phyloP scores from a whole-genome alignment of 1,140 invertebrate genomes.

The Orchesella cincta region DNA sequence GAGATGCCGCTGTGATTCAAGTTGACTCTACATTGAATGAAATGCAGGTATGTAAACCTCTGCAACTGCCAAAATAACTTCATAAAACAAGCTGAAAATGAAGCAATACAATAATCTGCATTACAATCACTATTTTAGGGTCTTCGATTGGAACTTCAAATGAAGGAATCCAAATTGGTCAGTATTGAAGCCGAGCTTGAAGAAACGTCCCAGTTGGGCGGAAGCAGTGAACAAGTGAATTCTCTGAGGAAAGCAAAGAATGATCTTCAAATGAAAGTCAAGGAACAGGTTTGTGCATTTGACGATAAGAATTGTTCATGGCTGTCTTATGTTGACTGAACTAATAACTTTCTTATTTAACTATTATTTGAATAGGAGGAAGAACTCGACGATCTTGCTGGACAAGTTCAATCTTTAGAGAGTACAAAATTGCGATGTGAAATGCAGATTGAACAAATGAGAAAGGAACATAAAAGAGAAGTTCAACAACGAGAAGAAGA shows the following conservation, averaged over 20 bases:
- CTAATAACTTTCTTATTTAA: slow-evolving; percentile 3
- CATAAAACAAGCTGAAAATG: background rate
- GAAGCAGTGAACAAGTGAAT: slow-evolving; percentile 83
- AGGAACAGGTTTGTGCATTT: slow-evolving; percentile 70
- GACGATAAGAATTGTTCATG: background rate
- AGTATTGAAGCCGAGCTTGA: slow-evolving; percentile 79
- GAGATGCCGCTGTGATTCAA: slow-evolving; percentile 58
- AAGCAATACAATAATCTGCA: slow-evolving; percentile 19
- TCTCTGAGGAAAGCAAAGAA: slow-evolving; percentile 78
- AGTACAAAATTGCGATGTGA: slow-evolving; percentile 86
- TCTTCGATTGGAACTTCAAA: slow-evolving; percentile 78
- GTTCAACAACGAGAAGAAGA: slow-evolving; percentile 87
- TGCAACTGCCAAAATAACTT: background rate
- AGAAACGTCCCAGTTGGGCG: slow-evolving; percentile 76
- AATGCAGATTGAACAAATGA: slow-evolving; percentile 87
- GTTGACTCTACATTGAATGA: slow-evolving; percentile 60
- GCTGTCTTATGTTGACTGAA: background rate
- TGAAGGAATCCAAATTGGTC: slow-evolving; percentile 79
- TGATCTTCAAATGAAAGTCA: slow-evolving; percentile 80
- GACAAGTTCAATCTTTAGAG: slow-evolving; percentile 77
- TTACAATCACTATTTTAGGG: slow-evolving; percentile 63
- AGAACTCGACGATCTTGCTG: slow-evolving; percentile 89
- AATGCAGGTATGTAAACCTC: slow-evolving; percentile 56
- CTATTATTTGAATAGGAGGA: slow-evolving; percentile 67
- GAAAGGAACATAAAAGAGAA: slow-evolving; percentile 84